A percentile compares a stretch with the other conserved stretches of the same genome.
Conservation (phyloP, 1,140 invertebrate genomes). For the Drosophila bocki region DNA sequence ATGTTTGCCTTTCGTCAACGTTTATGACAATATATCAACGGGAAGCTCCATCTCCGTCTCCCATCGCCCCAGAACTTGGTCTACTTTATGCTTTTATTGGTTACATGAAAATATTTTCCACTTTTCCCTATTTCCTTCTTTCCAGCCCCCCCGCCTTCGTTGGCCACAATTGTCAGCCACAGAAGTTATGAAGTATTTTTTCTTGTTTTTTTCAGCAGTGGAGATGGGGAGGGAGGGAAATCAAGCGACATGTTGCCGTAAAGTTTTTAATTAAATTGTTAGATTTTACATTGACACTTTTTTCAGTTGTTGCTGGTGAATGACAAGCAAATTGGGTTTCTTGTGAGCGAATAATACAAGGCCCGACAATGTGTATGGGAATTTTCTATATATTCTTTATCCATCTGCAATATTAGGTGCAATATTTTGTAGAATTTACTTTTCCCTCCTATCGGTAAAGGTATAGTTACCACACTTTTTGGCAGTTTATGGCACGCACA, state of each 20-base stretch:
- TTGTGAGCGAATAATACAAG: conserved; percentile 21
- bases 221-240: neutral
- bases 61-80: conserved; percentile 15
- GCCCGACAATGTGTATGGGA: neutral
- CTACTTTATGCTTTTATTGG: conserved; percentile 79
- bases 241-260: conserved; percentile 73
- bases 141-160: conserved; percentile 6
- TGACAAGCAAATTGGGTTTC: conserved; percentile 52
- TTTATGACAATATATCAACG: conserved; percentile 76
- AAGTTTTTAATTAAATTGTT: conserved; percentile 83
- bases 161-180: conserved; percentile 77
- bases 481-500: conserved; percentile 19
- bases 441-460: neutral
- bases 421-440: conserved; percentile 5
- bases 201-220: conserved; percentile 27
- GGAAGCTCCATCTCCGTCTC: conserved; percentile 25
- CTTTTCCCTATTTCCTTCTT: conserved; percentile 40
- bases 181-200: conserved; percentile 77
- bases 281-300: conserved; percentile 71
- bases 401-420: neutral
- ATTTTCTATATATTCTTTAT: neutral
- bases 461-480: conserved; percentile 14
- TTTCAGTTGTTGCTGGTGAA: conserved; percentile 32
- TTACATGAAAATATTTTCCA: conserved; percentile 73
- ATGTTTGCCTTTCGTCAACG: conserved; percentile 81